Conservation (phyloP, 2,113 vertebrate species). For the Butastur rufipennis region DNA sequence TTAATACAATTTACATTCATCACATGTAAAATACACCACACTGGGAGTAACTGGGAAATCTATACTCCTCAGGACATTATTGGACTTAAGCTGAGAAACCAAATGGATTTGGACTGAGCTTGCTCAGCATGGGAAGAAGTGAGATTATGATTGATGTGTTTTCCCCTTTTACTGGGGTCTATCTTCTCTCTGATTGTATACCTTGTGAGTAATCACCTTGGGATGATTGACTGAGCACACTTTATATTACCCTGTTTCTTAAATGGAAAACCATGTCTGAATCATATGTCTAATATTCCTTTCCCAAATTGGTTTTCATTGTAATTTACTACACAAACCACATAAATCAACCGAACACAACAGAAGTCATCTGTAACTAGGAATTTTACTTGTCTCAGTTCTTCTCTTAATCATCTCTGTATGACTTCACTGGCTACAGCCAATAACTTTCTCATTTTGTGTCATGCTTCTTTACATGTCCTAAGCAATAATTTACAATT, state of each 20-base stretch:
- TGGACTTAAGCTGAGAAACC: neutral
- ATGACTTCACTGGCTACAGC: neutral
- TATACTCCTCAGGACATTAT: neutral
- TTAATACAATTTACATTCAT: neutral
- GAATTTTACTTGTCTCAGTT: neutral
- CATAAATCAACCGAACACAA: neutral
- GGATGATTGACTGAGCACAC: neutral
- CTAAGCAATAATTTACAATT: neutral
- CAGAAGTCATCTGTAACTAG: neutral
- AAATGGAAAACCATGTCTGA: neutral
- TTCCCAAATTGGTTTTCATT: conserved; percentile 1
- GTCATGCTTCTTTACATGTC: neutral
- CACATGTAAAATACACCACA: neutral
- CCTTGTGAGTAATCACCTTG: neutral
- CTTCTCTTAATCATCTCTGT: neutral
- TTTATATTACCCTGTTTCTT: neutral
- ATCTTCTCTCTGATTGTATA: neutral
- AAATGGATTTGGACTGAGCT: neutral
- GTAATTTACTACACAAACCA: neutral
- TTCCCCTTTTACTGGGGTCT: neutral
- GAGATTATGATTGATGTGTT: neutral
- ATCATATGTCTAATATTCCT: neutral
- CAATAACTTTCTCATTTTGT: neutral
- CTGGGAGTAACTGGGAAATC: neutral
- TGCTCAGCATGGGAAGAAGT: neutral